Evolutionary conservation across 2,888 invertebrate genomes (phyloP).

Genomic region (Gari tellinella): DNA sequence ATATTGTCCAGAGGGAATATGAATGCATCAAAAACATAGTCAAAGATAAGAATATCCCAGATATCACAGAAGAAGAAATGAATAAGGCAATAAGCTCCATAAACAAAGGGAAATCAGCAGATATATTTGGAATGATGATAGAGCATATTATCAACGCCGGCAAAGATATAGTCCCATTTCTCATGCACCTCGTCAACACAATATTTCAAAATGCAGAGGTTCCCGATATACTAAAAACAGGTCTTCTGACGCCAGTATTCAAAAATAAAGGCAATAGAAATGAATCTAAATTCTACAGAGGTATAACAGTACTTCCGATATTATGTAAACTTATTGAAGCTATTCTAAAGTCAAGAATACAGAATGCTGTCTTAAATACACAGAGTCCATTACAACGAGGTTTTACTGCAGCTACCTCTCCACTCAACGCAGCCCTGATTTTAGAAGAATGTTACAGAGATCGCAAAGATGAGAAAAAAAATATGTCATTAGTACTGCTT

Average conservation of each 20-base stretch:
- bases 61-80: neutral
- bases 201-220: neutral
- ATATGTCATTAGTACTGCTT: neutral
- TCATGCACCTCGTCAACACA: neutral
- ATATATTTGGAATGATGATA: neutral
- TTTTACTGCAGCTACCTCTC: neutral
- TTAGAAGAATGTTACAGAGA: constrained; percentile 4
- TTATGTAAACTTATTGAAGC: constrained; percentile 3
- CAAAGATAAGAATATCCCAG: too few relatives aligned
- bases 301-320: constrained; percentile 5
- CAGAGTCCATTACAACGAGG: neutral
- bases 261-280: constrained; percentile 2
- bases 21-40: too few relatives aligned
- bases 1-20: too few relatives aligned
- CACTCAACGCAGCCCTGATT: neutral
- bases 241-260: neutral
- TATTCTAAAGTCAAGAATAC: neutral
- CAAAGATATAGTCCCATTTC: neutral
- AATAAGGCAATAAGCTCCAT: constrained; percentile 2
- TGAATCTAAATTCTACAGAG: neutral
- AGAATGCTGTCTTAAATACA: too few relatives aligned
- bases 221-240: neutral
- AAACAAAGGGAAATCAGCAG: constrained; percentile 3
- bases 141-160: neutral
- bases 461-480: neutral